Conservation (phyloP, 1,140 invertebrate species). For the Macrosteles quadrilineatus region DNA sequence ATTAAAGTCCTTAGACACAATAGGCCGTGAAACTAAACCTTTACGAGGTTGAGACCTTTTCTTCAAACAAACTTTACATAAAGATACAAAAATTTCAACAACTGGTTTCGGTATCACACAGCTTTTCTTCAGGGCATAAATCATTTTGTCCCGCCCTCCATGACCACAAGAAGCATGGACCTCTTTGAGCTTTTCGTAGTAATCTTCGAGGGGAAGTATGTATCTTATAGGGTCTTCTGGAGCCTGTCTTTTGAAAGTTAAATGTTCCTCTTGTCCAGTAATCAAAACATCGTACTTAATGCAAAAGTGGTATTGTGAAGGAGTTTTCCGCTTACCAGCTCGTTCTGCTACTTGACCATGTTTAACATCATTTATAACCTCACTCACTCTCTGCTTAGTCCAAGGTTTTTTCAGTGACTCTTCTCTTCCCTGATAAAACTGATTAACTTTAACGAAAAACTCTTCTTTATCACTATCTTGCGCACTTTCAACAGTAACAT, state of each 20-base stretch:
- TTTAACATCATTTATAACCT: constrained; percentile 1
- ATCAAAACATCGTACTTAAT: background rate
- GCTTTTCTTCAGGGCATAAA: no score
- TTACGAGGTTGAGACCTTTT: background rate
- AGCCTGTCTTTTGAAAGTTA: background rate
- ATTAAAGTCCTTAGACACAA: constrained; percentile 1
- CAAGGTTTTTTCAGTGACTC: background rate
- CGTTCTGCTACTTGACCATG: background rate
- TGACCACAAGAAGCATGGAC: background rate
- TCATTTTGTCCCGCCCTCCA: no score
- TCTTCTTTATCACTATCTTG: constrained; percentile 1
- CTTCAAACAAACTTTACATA: constrained; percentile 1
- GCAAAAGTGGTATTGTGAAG: background rate
- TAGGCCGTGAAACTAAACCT: background rate
- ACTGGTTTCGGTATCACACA: no score
- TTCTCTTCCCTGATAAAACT: background rate
- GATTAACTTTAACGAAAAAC: constrained; percentile 1
- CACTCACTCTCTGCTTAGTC: background rate
- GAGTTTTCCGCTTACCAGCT: background rate
- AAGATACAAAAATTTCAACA: constrained; percentile 1
- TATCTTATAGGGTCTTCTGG: no score
- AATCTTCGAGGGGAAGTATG: no score
- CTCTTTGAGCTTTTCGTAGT: background rate
- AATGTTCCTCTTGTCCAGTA: background rate
- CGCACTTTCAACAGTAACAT: background rate